Evolutionary conservation across 2,888 invertebrate genomes (phyloP).

Genomic region (Tachina lurida): DNA sequence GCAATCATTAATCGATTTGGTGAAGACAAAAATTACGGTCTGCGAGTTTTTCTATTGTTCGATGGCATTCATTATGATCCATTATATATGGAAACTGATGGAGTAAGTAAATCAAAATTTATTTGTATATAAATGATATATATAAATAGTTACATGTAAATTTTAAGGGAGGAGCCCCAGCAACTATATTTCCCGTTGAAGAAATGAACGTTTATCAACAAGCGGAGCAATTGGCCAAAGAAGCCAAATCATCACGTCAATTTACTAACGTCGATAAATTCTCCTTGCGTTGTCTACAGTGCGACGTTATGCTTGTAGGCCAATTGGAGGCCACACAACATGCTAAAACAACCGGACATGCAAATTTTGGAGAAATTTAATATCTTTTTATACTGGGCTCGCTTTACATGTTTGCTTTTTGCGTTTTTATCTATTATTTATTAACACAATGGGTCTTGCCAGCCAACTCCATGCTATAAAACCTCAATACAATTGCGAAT

Average conservation of each 20-base stretch:
- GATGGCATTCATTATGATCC: conserved; percentile 99
- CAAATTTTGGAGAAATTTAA: conserved; percentile 91
- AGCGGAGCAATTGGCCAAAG: conserved; percentile 92
- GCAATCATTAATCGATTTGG: conserved; percentile 96
- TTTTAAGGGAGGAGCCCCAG: conserved; percentile 87
- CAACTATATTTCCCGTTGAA: conserved; percentile 91
- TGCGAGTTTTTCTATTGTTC: conserved; percentile 94
- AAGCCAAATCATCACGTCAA: conserved; percentile 94
- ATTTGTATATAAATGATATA: background rate
- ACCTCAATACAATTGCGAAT: background rate
- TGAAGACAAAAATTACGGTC: conserved; percentile 93
- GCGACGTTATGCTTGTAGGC: conserved; percentile 89
- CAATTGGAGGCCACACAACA: conserved; percentile 92
- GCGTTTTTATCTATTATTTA: conserved; percentile 79
- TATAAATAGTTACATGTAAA: background rate
- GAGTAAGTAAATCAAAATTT: conserved; percentile 85
- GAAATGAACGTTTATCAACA: conserved; percentile 89
- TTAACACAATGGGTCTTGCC: conserved; percentile 70
- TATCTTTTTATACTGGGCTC: conserved; percentile 76
- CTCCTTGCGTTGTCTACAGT: conserved; percentile 91
- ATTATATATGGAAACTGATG: conserved; percentile 91
- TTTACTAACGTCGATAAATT: conserved; percentile 96
- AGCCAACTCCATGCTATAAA: conserved; percentile 53
- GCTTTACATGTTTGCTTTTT: conserved; percentile 79
- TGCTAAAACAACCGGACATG: conserved; percentile 92